Percentiles rank a stretch among this genome's conserved stretches.
Evolutionary conservation across 2,113 vertebrate species (phyloP).

Genomic region (Bostrychus sinensis): DNA sequence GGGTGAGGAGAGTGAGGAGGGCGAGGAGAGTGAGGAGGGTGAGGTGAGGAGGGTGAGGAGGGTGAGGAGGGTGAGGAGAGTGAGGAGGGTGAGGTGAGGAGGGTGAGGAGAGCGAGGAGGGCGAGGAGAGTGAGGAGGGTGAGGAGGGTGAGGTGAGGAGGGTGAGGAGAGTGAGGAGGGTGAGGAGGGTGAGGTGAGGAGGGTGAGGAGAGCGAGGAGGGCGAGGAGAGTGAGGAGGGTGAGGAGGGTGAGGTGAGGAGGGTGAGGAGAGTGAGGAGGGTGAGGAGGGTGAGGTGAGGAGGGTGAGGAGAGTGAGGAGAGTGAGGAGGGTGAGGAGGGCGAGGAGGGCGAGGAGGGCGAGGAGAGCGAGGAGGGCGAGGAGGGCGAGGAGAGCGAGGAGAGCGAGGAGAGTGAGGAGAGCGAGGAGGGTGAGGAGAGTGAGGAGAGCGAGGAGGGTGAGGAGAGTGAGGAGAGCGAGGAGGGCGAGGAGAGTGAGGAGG

Average conservation of each 20-base stretch:
- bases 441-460: background rate
- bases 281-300: background rate
- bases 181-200: background rate
- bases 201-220: no score
- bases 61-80: background rate
- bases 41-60: background rate
- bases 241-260: background rate
- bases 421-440: background rate
- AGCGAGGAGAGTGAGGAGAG: no score
- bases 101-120: background rate
- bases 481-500: background rate
- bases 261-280: background rate
- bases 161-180: no score
- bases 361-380: no score
- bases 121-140: background rate
- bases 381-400: background rate
- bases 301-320: background rate
- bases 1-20: background rate
- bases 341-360: background rate
- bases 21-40: background rate
- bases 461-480: background rate
- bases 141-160: background rate
- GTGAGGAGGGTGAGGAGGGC: background rate
- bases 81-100: background rate
- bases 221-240: background rate